These are phyloP conservation scores for Parnassius glacialis DNA, from an alignment of 2,888 invertebrate species.

Conservation along the genomic window DNA sequence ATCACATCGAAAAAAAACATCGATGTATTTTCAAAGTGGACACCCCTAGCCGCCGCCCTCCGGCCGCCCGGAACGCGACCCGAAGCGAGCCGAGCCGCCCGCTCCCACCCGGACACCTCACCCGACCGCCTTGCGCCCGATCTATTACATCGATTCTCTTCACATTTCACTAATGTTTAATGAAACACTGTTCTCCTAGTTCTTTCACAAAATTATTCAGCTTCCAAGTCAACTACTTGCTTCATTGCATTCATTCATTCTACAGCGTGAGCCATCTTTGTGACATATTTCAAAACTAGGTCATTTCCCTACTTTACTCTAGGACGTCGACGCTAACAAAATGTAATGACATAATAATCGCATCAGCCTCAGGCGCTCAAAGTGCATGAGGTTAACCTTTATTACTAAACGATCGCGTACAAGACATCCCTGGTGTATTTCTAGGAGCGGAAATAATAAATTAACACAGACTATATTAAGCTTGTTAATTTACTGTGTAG, in stretches of 20 bases:
- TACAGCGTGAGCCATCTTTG: neutral
- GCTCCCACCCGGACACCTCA: slow-evolving; percentile 41
- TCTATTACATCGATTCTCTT: slow-evolving; percentile 48
- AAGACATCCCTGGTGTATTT: slow-evolving; percentile 11
- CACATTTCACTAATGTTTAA: slow-evolving; percentile 38
- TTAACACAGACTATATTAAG: too few relatives aligned
- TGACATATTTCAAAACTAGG: slow-evolving; percentile 16
- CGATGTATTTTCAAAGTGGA: too few relatives aligned
- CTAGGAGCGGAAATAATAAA: neutral
- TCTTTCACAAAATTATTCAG: neutral
- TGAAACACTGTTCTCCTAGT: slow-evolving; percentile 25
- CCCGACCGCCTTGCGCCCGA: slow-evolving; percentile 39
- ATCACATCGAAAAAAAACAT: too few relatives aligned
- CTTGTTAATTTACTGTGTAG: too few relatives aligned
- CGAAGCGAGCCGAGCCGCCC: slow-evolving; percentile 60
- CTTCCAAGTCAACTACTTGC: neutral
- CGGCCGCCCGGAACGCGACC: slow-evolving; percentile 54
- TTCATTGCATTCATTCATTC: neutral
- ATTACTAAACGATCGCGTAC: slow-evolving; percentile 20
- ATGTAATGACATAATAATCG: slow-evolving; percentile 21
- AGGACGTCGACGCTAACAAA: slow-evolving; percentile 17
- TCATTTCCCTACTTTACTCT: slow-evolving; percentile 19
- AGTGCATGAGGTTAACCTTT: slow-evolving; percentile 22
- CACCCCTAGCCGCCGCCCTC: slow-evolving; percentile 35
- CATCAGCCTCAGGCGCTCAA: slow-evolving; percentile 17